Evolutionary conservation across 2,797 vertebrate genomes (phyloP), one percentile per base, ranked within the genome.

Genomic region (Brotogeris chrysoptera): DNA sequence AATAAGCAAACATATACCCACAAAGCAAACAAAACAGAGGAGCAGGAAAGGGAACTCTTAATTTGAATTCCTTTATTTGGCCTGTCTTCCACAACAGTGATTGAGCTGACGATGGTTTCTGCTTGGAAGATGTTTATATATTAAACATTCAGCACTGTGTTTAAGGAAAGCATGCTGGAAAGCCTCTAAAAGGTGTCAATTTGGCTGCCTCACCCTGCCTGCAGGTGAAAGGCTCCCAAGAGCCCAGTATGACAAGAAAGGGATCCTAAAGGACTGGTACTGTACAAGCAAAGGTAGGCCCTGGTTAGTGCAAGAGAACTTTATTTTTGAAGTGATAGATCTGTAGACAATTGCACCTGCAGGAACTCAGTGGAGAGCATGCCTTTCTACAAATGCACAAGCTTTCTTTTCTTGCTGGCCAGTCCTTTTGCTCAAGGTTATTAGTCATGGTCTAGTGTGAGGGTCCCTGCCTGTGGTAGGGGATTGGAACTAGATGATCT

Each of bases 1-100:
- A 76, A 81, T 86, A 91, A 93, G 91, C 30, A 96, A 93, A 80
- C 79, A 50, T 65, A n/a, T 50, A 76, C 36, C 25, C 66, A 73
- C 46, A 91, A 89, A 89, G 20, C 61, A 91, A 81, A 53, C 44
- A 53, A 73, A 95, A 47, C 38, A 73, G 41, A 88, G 47, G 11
- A 73, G 27, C 10, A 9, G 46, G 52, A 80, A 88, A 76, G 6
- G 19, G 19, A 73, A n/a, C 17, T 77, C 74, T 60, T 63, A 66
- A 69, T 74, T 72, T 84, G 23, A 64, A 64, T 79, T 77, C 69
- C 27, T 90, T 92, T 86, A 41, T 92, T 90, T 1, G 2, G 10
- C 19, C 81, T 90, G 34, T 84, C 59, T 90, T 88, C 69, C 66
- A 79, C 46, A 63, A 27, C 28, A 63, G 24, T 24, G 41, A 70